Evolutionary conservation across 2,113 vertebrate genomes (phyloP), one percentile per base, ranked within the genome.

Genomic region (Nerophis ophidion): DNA sequence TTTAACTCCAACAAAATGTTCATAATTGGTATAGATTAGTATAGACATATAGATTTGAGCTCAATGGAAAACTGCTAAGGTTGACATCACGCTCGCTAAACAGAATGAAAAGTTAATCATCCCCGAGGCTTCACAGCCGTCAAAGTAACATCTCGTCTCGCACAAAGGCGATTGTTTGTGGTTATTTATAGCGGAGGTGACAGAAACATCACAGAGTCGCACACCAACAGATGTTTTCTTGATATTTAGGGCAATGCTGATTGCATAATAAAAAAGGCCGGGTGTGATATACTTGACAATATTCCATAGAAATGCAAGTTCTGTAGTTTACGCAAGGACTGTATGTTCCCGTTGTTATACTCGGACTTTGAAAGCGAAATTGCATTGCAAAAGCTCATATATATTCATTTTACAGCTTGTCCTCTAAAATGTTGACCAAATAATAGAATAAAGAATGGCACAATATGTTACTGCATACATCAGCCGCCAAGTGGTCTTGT

Each of bases 121-220:
- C 76, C 60, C 52, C 1, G 4, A 10, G 61, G 70, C 58, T 60
- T 57, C 57, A 66, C 47, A 65, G 53, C 58, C 80, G 61, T 71
- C 68, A 72, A 68, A 69, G 64, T 68, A 63, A 3, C 26, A 26
- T 65, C 50, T 48, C 45, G 47, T 57, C 60, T 64, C 54, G 72
- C 65, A 74, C 40, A 76, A 82, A 76, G 46, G 34, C 47, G 52
- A 53, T 71, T 79, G 64, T 55, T 51, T 61, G 17, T 48, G 71
- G 64, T 66, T 81, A 86, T 81, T 86, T 76, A 76, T 75, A 78
- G 74, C 46, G 0, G 45, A 62, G n/a, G 61, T 54, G 55, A 64
- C 48, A 67, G 38, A 69, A 58, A 51, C 65, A 53, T 78, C 64
- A 72, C 13, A 53, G 66, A 12, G 14, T 38, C 44, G 61, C 17